Evolutionary conservation across 2,797 vertebrate genomes (phyloP), one percentile per base, ranked within the genome.

Genomic region (Cyprinella venusta): DNA sequence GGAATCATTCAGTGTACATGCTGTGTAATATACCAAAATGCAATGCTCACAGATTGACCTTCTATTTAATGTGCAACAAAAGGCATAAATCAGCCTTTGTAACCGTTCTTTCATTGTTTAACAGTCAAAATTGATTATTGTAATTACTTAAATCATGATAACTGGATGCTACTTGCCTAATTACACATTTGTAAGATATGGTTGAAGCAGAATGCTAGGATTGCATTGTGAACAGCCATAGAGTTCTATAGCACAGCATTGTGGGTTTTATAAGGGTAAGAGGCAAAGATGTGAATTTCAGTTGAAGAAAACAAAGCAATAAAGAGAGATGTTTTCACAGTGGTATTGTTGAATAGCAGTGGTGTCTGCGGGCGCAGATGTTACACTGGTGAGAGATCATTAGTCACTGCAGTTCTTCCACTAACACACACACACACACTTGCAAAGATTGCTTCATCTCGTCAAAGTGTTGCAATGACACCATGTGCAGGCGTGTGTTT

Each of bases 341-440:
- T 21, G 30, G 10, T 50, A 2, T 52, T 52, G 40, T 48, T 48
- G n/a, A 45, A 26, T 26, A 45, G 40, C 42, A 16, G 64, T 38
- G 30, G 18, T 67, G 33, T 67, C 9, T 38, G 33, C 8, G 33
- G 15, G 13, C 6, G 8, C 18, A 67, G 64, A 67, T 0, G 18
- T 67, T 16, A 67, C 64, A 38, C 30, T 33, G 48, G 26, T 33
- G 45, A 52, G 45, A 52, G 45, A 74, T 36, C 70, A 74, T 74
- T 72, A 74, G 45, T 72, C 70, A 52, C 70, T 36, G 48, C 18
- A 13, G 48, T 36, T 74, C 8, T 26, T 52, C 18, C 18, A 54
- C 8, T n/a, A 33, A 72, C 2, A 70, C 45, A 33, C 45, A 72
- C 48, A 72, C 45, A 33, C 50, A 72, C 70, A 71, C 70, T 52